These are phyloP conservation scores for Tipula lateralis DNA, from an alignment of 2,888 invertebrate genomes.

Conservation along the genomic window DNA sequence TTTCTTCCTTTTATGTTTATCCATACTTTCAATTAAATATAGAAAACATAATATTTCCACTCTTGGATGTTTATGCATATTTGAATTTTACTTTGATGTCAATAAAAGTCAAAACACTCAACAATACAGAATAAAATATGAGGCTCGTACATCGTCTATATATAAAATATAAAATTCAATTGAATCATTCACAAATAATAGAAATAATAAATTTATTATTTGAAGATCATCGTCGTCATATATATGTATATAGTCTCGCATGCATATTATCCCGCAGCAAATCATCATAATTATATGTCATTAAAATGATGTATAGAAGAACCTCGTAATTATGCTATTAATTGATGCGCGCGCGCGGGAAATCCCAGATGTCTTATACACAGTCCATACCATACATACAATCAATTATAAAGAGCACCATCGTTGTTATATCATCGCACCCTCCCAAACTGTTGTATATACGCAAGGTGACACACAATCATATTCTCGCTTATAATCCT, in stretches of 20 bases:
- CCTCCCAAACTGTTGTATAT: not conserved
- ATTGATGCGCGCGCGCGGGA: not conserved
- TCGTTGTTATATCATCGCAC: not conserved
- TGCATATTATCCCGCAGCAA: not conserved
- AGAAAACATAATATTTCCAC: not conserved
- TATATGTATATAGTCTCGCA: too few species aligned
- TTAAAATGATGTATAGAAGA: not conserved
- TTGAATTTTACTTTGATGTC: slow-evolving; percentile 39
- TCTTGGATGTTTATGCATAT: slow-evolving; percentile 32
- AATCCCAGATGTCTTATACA: not conserved
- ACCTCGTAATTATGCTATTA: too few species aligned
- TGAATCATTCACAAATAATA: not conserved
- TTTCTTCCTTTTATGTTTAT: slow-evolving; percentile 5
- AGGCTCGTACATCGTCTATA: not conserved
- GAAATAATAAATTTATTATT: slow-evolving; percentile 2
- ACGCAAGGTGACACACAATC: not conserved
- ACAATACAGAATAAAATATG: slow-evolving; percentile 28
- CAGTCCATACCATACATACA: too few species aligned
- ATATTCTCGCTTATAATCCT: not conserved
- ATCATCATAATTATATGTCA: slow-evolving; percentile 3
- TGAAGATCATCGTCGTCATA: not conserved
- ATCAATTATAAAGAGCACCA: not conserved
- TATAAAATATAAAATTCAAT: not conserved
- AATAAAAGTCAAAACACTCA: slow-evolving; percentile 32
- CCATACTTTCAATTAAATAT: slow-evolving; percentile 24